Base-by-base conservation (phyloP, 2,797 vertebrate genomes). In the Synanceia verrucosa region DNA sequence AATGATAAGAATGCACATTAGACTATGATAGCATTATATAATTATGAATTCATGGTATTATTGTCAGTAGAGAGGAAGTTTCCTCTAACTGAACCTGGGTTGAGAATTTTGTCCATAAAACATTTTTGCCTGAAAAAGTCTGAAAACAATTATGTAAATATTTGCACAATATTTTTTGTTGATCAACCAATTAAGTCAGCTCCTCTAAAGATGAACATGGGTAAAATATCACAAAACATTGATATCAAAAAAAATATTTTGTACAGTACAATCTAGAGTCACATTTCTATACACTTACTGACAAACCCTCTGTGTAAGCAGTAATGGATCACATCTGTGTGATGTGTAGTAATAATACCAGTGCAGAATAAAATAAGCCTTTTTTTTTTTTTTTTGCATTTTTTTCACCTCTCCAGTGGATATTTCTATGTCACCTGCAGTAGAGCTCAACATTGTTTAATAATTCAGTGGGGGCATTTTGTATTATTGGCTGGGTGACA, bases 401-500 rank as follows among this genome's bases (percentile, higher is more conserved):
- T n/a, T 43, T 21, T n/a, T 12, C 53, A 5, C n/a, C 24, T 47
- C 6, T 47, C 48, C 16, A 26, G n/a, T 7, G 60, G 11, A 33
- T 9, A 24, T 53, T 33, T 77, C 18, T 51, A 53, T 64, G 37
- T 85, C 65, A 76, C 67, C 78, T 75, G 78, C 79, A 70, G 55
- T 23, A 71, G 58, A 74, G 65, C 73, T 72, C 51, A 73, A 62
- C 63, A 77, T 77, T 87, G 73, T 83, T 91, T 79, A 87, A 86
- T 86, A 82, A 87, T 88, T 91, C 82, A 85, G 79, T 36, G 62
- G 74, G 56, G 82, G 82, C 41, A 57, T 90, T 85, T 89, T 85
- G 73, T 76, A 46, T 79, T 64, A 48, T 87, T 90, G 88, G 83
- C 87, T 76, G 69, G 80, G 74, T 90, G 90, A 89, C 85, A 81